These are phyloP conservation scores for Simalia tracyae DNA, from an alignment of 2,797 vertebrate species.

Conservation along the genomic window DNA sequence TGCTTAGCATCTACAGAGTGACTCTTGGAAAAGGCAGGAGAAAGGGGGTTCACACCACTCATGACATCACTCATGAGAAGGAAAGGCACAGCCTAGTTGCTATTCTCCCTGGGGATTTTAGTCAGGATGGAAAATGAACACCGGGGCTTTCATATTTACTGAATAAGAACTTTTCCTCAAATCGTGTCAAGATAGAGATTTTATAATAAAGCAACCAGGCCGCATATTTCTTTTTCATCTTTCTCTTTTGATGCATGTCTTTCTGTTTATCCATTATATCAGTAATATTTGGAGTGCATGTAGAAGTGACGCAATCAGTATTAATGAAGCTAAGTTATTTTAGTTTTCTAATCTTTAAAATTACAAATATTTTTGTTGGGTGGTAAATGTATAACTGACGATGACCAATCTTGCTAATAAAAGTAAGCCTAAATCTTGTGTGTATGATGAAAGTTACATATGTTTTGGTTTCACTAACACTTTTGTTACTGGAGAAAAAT, in stretches of 20 bases:
- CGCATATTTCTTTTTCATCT: neutral
- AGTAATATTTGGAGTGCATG: neutral
- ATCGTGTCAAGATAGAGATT: neutral
- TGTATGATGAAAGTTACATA: neutral
- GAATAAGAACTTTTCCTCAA: neutral
- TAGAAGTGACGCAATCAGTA: neutral
- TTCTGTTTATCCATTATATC: neutral
- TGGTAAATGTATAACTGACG: neutral
- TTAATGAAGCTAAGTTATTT: neutral
- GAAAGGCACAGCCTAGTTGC: too few species aligned
- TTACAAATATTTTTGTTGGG: neutral
- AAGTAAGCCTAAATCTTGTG: neutral
- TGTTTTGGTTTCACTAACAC: neutral
- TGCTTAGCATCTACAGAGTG: too few species aligned
- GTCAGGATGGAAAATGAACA: neutral
- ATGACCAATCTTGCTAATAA: neutral
- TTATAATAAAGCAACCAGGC: neutral
- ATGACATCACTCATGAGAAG: too few species aligned
- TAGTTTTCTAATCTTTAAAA: neutral
- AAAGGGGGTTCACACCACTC: too few species aligned
- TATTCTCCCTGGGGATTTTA: neutral
- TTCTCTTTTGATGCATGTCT: neutral
- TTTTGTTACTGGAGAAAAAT: neutral
- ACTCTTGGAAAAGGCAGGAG: too few species aligned
- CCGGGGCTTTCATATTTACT: neutral